A percentile compares a stretch with the other conserved stretches of the same genome.
phyloP scores from a whole-genome alignment of 2,113 vertebrate species.

The Dromiciops gliroides region DNA sequence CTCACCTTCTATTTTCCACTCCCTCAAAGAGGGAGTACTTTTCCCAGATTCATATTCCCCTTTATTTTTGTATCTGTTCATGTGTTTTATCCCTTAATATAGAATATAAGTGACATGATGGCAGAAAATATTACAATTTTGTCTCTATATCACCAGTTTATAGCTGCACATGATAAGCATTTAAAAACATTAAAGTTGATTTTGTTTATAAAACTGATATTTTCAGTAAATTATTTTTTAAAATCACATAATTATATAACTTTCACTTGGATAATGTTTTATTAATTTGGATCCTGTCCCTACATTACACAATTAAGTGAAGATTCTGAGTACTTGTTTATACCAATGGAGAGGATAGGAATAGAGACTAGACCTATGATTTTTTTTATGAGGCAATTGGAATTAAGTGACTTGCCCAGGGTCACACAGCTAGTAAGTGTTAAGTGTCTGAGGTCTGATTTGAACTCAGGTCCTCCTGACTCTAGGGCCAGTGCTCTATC shows the following conservation, averaged over 20 bases:
- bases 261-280: background rate
- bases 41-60: background rate
- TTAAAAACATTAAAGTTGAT: background rate
- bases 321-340: background rate
- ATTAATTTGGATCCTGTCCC: background rate
- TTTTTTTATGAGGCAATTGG: no score
- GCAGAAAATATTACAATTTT: background rate
- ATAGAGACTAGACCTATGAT: background rate
- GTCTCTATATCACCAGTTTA: background rate
- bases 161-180: background rate
- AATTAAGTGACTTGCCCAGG: no score
- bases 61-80: background rate
- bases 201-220: background rate
- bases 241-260: background rate
- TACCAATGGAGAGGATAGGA: background rate
- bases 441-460: no score
- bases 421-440: no score
- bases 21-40: background rate
- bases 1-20: background rate
- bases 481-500: no score
- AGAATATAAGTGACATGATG: background rate
- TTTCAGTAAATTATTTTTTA: background rate
- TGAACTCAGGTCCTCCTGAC: no score
- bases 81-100: background rate
- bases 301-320: background rate